Percentiles rank a stretch among this genome's conserved stretches.
phyloP scores from a whole-genome alignment of 37 sponge, comb jelly and placozoan species.

The Amphimedon queenslandica region DNA sequence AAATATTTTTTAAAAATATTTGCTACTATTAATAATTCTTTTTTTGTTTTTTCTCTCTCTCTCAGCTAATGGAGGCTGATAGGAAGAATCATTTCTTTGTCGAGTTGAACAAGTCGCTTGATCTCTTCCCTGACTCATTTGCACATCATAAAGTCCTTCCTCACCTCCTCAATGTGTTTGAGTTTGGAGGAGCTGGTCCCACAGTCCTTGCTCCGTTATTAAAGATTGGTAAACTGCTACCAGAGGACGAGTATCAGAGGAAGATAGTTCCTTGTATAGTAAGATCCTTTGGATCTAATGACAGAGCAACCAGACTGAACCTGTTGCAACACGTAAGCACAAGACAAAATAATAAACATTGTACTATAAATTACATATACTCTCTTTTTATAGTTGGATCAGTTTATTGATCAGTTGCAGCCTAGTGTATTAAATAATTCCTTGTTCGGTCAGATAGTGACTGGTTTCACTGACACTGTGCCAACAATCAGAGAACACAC shows the following conservation, averaged over 20 bases:
- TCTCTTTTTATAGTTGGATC: constrained; percentile 47
- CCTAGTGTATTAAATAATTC: constrained; percentile 69
- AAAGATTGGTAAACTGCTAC: constrained; percentile 71
- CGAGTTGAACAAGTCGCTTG: constrained; percentile 60
- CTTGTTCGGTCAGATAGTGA: constrained; percentile 81
- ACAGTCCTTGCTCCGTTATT: constrained; percentile 84
- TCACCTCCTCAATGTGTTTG: constrained; percentile 83
- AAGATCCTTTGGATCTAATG: constrained; percentile 92
- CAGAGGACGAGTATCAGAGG: constrained; percentile 74
- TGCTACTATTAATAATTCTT: background rate
- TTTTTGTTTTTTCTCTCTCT: background rate
- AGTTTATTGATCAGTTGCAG: constrained; percentile 72
- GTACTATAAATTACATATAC: background rate
- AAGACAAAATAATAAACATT: background rate
- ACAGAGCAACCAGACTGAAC: constrained; percentile 89
- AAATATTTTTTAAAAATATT: background rate
- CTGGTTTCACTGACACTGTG: constrained; percentile 90
- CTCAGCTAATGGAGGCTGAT: constrained; percentile 76
- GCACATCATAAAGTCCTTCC: constrained; percentile 83
- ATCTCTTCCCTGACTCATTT: constrained; percentile 74
- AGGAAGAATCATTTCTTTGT: constrained; percentile 68
- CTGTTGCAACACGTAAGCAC: constrained; percentile 75
- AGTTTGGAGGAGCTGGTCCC: constrained; percentile 91
- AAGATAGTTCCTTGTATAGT: constrained; percentile 93
- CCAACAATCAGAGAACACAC: constrained; percentile 90